phyloP scores from a whole-genome alignment of 1,140 invertebrate genomes.

The Drosophila sulfurigaster region DNA sequence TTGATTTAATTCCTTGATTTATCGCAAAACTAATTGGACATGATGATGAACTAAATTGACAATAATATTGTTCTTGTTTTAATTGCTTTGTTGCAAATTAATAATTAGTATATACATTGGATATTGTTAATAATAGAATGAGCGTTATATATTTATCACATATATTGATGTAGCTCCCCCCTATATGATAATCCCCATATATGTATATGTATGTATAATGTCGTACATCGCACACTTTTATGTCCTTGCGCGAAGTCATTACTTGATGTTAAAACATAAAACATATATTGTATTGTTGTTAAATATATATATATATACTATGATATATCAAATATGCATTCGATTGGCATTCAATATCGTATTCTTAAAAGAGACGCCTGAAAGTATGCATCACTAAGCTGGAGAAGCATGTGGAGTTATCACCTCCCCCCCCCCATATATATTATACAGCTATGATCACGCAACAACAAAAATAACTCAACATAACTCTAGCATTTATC shows the following conservation, averaged over 20 bases:
- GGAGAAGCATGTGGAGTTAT: not conserved
- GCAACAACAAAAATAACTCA: too few species aligned
- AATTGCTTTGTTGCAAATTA: slow-evolving; percentile 36
- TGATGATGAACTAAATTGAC: slow-evolving; percentile 29
- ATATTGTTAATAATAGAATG: slow-evolving; percentile 30
- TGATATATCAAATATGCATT: slow-evolving; percentile 9
- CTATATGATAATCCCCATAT: not conserved
- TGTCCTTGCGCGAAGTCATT: slow-evolving; percentile 21
- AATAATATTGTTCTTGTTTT: slow-evolving; percentile 39
- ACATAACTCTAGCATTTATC: too few species aligned
- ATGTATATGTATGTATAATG: slow-evolving; percentile 2
- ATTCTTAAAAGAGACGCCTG: not conserved
- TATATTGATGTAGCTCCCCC: slow-evolving; percentile 14
- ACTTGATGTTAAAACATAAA: slow-evolving; percentile 24
- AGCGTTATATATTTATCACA: slow-evolving; percentile 5
- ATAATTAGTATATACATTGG: slow-evolving; percentile 3
- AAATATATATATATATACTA: slow-evolving; percentile 21
- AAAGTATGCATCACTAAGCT: slow-evolving; percentile 4
- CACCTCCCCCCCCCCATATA: too few species aligned
- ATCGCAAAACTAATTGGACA: not conserved
- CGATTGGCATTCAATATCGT: slow-evolving; percentile 28
- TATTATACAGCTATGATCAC: too few species aligned
- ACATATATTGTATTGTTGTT: slow-evolving; percentile 44
- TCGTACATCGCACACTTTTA: slow-evolving; percentile 1
- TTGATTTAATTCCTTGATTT: slow-evolving; percentile 4